Evolutionary conservation across 2,113 vertebrate species (phyloP).

Genomic region (Coregonus clupeaformis): DNA sequence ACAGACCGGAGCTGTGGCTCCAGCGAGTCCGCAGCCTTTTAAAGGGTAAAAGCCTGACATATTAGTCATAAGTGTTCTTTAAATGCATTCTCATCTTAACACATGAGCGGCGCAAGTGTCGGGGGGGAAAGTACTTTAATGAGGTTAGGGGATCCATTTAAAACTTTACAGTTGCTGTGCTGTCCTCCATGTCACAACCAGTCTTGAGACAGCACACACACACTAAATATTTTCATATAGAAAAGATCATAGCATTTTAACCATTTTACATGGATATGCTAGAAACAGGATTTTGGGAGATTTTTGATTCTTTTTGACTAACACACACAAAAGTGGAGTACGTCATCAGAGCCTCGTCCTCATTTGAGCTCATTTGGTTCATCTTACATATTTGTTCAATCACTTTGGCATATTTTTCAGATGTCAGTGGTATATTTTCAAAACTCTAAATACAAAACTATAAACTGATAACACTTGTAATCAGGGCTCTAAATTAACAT

Average conservation of each 20-base stretch:
- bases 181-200: slow-evolving; percentile 69
- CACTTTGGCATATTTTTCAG: slow-evolving; percentile 8
- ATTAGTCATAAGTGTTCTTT: slow-evolving; percentile 84
- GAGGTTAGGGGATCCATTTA: slow-evolving; percentile 77
- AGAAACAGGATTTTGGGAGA: not conserved
- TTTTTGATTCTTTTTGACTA: slow-evolving; percentile 4
- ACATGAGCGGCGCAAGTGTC: slow-evolving; percentile 73
- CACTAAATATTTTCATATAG: slow-evolving; percentile 45
- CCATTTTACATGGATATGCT: not conserved
- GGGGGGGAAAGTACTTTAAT: slow-evolving; percentile 72
- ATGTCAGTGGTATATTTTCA: too few relatives aligned
- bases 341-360: slow-evolving; percentile 14
- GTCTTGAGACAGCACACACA: slow-evolving; percentile 64
- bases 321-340: not conserved
- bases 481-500: too few relatives aligned
- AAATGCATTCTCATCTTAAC: slow-evolving; percentile 83
- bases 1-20: slow-evolving; percentile 75
- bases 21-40: slow-evolving; percentile 75
- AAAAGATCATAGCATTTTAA: not conserved
- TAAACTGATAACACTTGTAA: too few relatives aligned
- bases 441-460: too few relatives aligned
- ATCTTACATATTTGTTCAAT: slow-evolving; percentile 33
- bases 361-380: slow-evolving; percentile 22
- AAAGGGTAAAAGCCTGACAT: slow-evolving; percentile 81
- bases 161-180: slow-evolving; percentile 71